Percentiles rank a stretch among this genome's conserved stretches.
These are phyloP conservation scores for Clarias magur DNA, from an alignment of 2,113 vertebrate genomes.

Conservation along the genomic window DNA sequence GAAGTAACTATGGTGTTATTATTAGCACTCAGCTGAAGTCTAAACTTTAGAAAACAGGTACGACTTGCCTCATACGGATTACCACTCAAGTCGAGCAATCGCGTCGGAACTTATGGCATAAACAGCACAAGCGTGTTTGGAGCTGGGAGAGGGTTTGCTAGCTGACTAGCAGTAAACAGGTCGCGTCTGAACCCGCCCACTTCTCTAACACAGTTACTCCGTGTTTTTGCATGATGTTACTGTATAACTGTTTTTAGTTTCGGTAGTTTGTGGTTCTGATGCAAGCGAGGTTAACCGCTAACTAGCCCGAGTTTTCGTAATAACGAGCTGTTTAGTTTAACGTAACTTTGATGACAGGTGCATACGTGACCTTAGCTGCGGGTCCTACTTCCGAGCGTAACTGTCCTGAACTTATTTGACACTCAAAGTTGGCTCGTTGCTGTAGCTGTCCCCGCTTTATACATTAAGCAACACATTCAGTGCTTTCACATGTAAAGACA, in stretches of 20 bases:
- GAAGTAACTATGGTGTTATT: slow-evolving; percentile 52
- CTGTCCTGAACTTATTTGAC: neutral
- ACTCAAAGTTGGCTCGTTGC: neutral
- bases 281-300: neutral
- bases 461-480: neutral
- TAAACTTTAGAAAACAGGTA: neutral
- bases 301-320: neutral
- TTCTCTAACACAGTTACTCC: neutral
- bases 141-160: neutral
- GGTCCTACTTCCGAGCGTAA: neutral
- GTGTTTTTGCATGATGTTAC: neutral
- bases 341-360: neutral
- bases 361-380: neutral
- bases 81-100: too few relatives aligned
- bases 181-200: neutral
- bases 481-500: neutral
- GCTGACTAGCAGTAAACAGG: neutral
- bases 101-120: neutral
- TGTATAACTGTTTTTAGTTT: neutral
- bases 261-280: neutral
- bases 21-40: neutral
- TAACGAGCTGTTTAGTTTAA: neutral
- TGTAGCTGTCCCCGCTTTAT: neutral
- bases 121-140: neutral
- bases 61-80: neutral